Base-by-base conservation (phyloP, 1,140 invertebrate genomes). In the Anagrus nilaparvatae region DNA sequence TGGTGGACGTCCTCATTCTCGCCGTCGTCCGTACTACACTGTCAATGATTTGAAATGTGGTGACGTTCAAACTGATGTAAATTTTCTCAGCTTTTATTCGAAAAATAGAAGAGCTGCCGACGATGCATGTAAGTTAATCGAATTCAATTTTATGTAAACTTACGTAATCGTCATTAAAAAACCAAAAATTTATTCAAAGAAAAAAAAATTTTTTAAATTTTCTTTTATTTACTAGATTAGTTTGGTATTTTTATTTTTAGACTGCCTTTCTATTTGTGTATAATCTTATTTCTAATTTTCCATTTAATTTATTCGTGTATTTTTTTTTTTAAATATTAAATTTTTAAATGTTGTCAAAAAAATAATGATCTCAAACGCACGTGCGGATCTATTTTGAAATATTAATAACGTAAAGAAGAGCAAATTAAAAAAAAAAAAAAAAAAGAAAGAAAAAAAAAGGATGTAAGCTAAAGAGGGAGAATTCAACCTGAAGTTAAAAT, bases 41-140 rank as follows among this genome's bases (percentile, higher is more conserved):
- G 71, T 81, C 52, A 71, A 63, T 68, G 56, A 75, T 62, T 60
- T 65, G 47, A 59, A 57, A 40, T 66, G 66, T 33, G 61, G 68
- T 42, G 63, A 69, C 46, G 65, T 76, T 48, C 75, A 75, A 59
- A 80, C 73, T 58, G 81, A 84, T 65, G 78, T 85, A 55, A 81
- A 79, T 53, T 73, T 82, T 51, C 72, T 84, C 50, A 84, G 81
- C 57, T 82, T 76, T 69, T 84, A 84, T 64, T 73, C 75, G 59
- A 82, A 80, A 70, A 80, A 81, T 61, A 75, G 78, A 42, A 73
- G 75, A 46, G 76, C 75, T 52, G 77, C 76, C 44, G 71, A 72
- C 48, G 58, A 53, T 54, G 62, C 59, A 48, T 65, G 65, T 67
- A 49, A 68, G 65, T 66, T 56, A n/a, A n/a, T n/a, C n/a, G n/a